Evolutionary conservation across 1,140 invertebrate genomes (phyloP).

Genomic region (Aporrectodea caliginosa): DNA sequence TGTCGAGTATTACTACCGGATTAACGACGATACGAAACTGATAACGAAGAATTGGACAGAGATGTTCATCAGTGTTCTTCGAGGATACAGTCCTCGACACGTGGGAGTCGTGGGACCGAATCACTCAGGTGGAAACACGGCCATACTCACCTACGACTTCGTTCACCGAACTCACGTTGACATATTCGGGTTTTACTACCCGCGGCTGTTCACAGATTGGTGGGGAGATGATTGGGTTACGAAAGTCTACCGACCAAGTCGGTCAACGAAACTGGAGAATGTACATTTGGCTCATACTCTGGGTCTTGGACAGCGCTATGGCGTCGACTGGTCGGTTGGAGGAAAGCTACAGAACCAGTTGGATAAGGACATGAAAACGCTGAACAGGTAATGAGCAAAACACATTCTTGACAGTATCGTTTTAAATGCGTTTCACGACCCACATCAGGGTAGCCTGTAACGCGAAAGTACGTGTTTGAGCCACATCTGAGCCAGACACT

Average conservation of each 20-base stretch:
- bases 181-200: slow-evolving; percentile 19
- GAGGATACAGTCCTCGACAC: neutral
- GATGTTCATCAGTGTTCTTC: neutral
- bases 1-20: slow-evolving; percentile 16
- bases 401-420: too few relatives aligned
- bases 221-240: slow-evolving; percentile 15
- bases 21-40: slow-evolving; percentile 14
- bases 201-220: slow-evolving; percentile 10
- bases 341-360: slow-evolving; percentile 16
- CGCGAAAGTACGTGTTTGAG: neutral
- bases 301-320: slow-evolving; percentile 21
- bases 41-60: slow-evolving; percentile 10
- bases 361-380: slow-evolving; percentile 11
- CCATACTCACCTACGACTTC: slow-evolving; percentile 21
- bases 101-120: slow-evolving; percentile 17
- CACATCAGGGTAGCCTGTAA: too few relatives aligned
- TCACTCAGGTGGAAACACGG: slow-evolving; percentile 11
- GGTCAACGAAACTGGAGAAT: neutral
- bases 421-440: too few relatives aligned
- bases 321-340: neutral
- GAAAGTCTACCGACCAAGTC: neutral
- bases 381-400: slow-evolving; percentile 17
- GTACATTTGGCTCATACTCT: slow-evolving; percentile 14
- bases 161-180: slow-evolving; percentile 17
- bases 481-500: neutral